Percentiles rank a stretch among this genome's conserved stretches.
phyloP scores from a whole-genome alignment of 2,113 vertebrate species.

The Hirundichthys speculiger region DNA sequence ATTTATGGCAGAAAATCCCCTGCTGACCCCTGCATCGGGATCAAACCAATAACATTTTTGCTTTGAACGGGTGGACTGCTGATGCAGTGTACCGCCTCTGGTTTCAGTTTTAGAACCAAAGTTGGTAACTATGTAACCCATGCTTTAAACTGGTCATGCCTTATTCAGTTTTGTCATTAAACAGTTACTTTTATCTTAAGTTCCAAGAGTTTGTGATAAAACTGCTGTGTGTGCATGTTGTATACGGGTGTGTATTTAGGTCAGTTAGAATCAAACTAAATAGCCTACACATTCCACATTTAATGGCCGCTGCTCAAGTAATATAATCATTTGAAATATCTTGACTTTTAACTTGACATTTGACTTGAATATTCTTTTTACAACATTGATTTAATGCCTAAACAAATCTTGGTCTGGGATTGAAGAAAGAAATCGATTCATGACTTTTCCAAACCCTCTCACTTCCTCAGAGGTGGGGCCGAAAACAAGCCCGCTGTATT shows the following conservation, averaged over 20 bases:
- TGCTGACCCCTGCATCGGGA: constrained; percentile 3
- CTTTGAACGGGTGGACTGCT: constrained; percentile 3
- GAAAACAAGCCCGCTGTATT: constrained; percentile 64
- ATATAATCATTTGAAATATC: constrained; percentile 11
- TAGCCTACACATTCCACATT: neutral
- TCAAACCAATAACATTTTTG: constrained; percentile 14
- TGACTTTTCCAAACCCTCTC: constrained; percentile 39
- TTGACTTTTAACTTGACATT: too few species aligned
- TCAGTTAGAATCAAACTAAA: constrained; percentile 2
- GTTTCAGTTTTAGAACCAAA: neutral
- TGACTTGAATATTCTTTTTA: constrained; percentile 35
- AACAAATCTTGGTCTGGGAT: constrained; percentile 29
- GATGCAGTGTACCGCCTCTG: neutral
- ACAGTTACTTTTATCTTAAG: constrained; percentile 4
- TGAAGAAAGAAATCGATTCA: constrained; percentile 69
- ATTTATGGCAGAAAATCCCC: constrained; percentile 10
- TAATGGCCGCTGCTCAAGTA: constrained; percentile 2
- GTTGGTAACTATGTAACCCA: neutral
- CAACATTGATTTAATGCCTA: constrained; percentile 39
- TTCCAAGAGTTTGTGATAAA: too few species aligned
- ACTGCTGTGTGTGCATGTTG: neutral
- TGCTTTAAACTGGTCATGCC: constrained; percentile 1
- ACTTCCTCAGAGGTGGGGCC: constrained; percentile 22
- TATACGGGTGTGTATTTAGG: constrained; percentile 1
- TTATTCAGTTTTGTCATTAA: neutral